A percentile compares a stretch with the other conserved stretches of the same genome.
phyloP scores from a whole-genome alignment of 2,113 vertebrate species.

The Pontoporia blainvillei region DNA sequence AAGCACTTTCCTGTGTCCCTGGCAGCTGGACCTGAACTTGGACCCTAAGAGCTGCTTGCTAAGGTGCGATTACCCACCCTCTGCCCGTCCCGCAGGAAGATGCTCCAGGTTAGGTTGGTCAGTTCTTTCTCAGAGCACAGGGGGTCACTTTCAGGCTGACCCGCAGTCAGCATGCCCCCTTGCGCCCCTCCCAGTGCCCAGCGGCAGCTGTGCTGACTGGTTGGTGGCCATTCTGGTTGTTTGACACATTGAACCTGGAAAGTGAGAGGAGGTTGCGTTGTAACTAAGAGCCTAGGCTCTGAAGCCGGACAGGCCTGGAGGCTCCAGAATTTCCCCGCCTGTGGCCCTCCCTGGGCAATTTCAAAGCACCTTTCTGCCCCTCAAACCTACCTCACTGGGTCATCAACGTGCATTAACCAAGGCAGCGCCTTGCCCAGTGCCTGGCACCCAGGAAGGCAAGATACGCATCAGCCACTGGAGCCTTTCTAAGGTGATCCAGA shows the following conservation, averaged over 20 bases:
- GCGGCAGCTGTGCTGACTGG: fast-evolving
- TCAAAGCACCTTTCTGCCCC: not conserved
- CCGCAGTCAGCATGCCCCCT: not conserved
- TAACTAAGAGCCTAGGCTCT: not conserved
- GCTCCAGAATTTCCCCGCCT: not conserved
- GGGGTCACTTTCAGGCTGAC: not conserved
- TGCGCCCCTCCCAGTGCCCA: not conserved
- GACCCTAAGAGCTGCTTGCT: not conserved
- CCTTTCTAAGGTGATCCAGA: not conserved
- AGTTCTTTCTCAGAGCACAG: not conserved
- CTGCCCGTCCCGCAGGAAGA: not conserved
- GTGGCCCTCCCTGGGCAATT: not conserved
- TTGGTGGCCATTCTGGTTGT: not conserved
- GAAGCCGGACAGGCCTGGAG: not conserved
- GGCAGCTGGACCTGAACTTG: not conserved
- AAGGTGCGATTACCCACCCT: not conserved
- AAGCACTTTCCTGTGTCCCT: not conserved
- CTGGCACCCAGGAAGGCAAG: not conserved
- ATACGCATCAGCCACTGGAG: not conserved
- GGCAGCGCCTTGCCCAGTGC: not conserved
- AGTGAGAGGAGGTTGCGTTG: not conserved
- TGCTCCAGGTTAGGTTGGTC: not conserved
- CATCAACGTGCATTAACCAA: not conserved
- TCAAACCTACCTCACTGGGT: not conserved
- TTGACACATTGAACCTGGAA: not conserved